Base-by-base conservation (phyloP, 2,113 vertebrate genomes). In the Cyanoderma ruficeps region DNA sequence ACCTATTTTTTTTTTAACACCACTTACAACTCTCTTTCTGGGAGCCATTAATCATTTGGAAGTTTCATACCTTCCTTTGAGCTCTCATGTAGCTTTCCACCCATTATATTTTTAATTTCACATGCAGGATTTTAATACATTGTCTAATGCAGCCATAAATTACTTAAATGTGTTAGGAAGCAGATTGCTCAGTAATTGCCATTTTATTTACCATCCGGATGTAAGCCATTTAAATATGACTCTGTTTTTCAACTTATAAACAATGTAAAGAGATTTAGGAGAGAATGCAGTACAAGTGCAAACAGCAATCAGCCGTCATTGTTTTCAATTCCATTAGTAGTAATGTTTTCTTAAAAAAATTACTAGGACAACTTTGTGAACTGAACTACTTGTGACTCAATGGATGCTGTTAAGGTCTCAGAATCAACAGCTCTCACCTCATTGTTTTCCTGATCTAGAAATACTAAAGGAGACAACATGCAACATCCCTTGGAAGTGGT, bases 151-250 rank as follows among this genome's bases (percentile, higher is more conserved):
- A 87, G 35, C 50, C 59, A 84, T 87, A 93, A 83, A 89, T 95
- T 59, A 89, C 50, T 63, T 64, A 28, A 70, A 68, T 74, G 15
- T 74, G 47, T 79, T 83, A 74, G 47, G 74, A 92, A 91, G 28
- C 28, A 92, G 61, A 77, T 42, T 89, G 37, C n/a, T 96, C 44
- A 47, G 56, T 77, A 95, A 96, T 88, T 96, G 89, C 12, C 65
- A 63, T 94, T 96, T 91, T 94, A 87, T 96, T 94, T 94, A 95
- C 86, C 83, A 63, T 56, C 82, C 30, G 59, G 39, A 60, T 88
- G 28, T 30, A 82, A 79, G 19, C 59, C 61, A 82, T 90, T 96
- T 89, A 84, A 57, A 59, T 37, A 76, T 49, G 27, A 95, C 15
- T 83, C 41, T 60, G 24, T 87, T 91, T 94, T 70, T 68, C 72